Conservation (phyloP, 2,888 invertebrate genomes). For the Acrobasis suavella region DNA sequence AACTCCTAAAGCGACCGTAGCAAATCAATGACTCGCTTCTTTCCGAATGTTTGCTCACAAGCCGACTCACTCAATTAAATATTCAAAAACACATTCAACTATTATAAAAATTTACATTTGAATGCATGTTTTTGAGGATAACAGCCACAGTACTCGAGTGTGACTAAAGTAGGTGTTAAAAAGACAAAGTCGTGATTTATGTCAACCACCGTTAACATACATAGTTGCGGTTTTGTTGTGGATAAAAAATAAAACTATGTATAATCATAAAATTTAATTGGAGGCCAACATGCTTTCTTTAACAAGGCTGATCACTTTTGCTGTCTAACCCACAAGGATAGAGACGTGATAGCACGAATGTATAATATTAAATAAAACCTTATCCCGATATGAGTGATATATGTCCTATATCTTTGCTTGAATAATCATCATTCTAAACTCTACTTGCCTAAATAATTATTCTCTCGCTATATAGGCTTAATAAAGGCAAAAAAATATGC, state of each 20-base stretch:
- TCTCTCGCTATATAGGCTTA: too few species aligned
- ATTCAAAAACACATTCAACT: constrained; percentile 49
- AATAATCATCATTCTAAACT: too few species aligned
- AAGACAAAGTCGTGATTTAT: constrained; percentile 42
- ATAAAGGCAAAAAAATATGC: too few species aligned
- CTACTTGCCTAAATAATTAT: too few species aligned
- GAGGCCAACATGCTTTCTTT: too few species aligned
- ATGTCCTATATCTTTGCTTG: too few species aligned
- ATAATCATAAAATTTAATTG: too few species aligned
- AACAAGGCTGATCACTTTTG: too few species aligned
- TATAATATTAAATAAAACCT: too few species aligned
- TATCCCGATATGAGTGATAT: too few species aligned
- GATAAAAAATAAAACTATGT: not conserved
- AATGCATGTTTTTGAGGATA: constrained; percentile 51
- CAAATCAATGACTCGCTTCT: constrained; percentile 47
- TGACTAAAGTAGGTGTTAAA: constrained; percentile 42
- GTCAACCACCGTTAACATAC: constrained; percentile 19
- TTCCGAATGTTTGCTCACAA: constrained; percentile 45
- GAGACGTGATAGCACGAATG: too few species aligned
- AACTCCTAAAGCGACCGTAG: constrained; percentile 27
- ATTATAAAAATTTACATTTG: constrained; percentile 45
- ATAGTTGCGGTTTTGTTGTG: not conserved
- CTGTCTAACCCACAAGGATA: too few species aligned
- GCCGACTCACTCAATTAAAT: constrained; percentile 63
- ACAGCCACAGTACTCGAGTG: constrained; percentile 33